Percentiles rank a stretch among this genome's conserved stretches.
phyloP scores from a whole-genome alignment of 1,140 invertebrate species.

The Centruroides vittatus region DNA sequence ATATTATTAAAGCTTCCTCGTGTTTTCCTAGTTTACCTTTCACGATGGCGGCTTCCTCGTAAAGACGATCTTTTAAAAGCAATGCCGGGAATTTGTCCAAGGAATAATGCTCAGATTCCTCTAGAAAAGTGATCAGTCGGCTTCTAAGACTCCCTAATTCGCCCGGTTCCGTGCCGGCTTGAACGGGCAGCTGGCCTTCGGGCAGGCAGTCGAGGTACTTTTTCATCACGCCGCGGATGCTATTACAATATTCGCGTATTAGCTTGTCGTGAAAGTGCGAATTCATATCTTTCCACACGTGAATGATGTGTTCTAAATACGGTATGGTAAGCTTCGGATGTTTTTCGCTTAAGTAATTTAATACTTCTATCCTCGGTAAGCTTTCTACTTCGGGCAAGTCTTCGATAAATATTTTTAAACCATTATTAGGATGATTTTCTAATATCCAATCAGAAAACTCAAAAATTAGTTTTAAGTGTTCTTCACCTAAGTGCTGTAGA shows the following conservation, averaged over 20 bases:
- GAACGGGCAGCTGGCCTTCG: background rate
- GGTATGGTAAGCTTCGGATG: slow-evolving; percentile 69
- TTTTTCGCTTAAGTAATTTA: slow-evolving; percentile 71
- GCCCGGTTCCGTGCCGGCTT: background rate
- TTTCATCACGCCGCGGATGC: slow-evolving; percentile 25
- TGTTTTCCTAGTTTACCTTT: slow-evolving; percentile 72
- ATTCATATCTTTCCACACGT: slow-evolving; percentile 73
- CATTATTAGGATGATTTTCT: slow-evolving; percentile 68
- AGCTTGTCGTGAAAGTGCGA: slow-evolving; percentile 79
- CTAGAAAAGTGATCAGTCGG: background rate
- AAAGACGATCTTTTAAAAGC: slow-evolving; percentile 28
- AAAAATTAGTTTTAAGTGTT: slow-evolving; percentile 5
- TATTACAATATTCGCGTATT: slow-evolving; percentile 66
- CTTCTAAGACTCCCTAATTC: background rate
- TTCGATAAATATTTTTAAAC: slow-evolving; percentile 74
- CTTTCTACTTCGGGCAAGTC: slow-evolving; percentile 75
- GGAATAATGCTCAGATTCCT: no score
- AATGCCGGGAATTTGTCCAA: no score
- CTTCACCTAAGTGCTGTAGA: slow-evolving; percentile 68
- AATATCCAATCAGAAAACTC: slow-evolving; percentile 91
- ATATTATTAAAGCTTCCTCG: slow-evolving; percentile 83
- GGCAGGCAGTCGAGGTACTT: background rate
- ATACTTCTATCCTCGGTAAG: slow-evolving; percentile 71
- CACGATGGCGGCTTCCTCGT: slow-evolving; percentile 86
- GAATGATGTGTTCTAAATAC: slow-evolving; percentile 88